Base-by-base conservation (phyloP, 1,140 invertebrate genomes). In the Acromyrmex echinatior region DNA sequence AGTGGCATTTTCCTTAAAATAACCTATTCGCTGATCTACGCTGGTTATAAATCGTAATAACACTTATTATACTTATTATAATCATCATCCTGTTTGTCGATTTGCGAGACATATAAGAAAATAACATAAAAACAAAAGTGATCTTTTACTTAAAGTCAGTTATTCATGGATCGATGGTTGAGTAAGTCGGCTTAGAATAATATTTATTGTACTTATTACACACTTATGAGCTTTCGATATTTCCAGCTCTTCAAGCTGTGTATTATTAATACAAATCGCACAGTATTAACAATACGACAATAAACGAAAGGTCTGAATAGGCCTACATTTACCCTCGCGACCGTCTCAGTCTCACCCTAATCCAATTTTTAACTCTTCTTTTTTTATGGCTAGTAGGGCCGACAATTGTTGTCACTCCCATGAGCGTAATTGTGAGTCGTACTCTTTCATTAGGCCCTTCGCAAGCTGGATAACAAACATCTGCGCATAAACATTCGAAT, bases 361-460 rank as follows among this genome's bases (percentile, higher is more conserved):
- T 79, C 18, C 25, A 49, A 49, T 35, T 66, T 66, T 66, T 35
- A 16, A 31, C 31, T 25, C 5, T 14, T 51, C 21, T 28, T 35
- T 56, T 81, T 56, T 18, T 58, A 28, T 16, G 76, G 12, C 2
- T 25, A 49, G 58, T 16, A 45, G 14, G 31, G 31, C 49, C 65
- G 66, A 56, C 18, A 21, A 79, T 18, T 66, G 49, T 66, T 14
- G 45, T 79, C 77, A 60, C 60, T 79, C 39, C 25, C 62, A 66
- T 79, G 25, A 79, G 63, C 18, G 45, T 49, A 66, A 79, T 79
- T 79, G 45, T 66, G 60, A 31, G 14, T 25, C 77, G 77, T 18
- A 66, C 18, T 79, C 60, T 70, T 70, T 70, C 31, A 81, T 71
- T 39, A 39, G 18, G n/a, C 18, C 49, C 51, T 71, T 81, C 5